These are phyloP conservation scores for Synergus itoensis DNA, from an alignment of 2,888 invertebrate genomes.

Conservation along the genomic window DNA sequence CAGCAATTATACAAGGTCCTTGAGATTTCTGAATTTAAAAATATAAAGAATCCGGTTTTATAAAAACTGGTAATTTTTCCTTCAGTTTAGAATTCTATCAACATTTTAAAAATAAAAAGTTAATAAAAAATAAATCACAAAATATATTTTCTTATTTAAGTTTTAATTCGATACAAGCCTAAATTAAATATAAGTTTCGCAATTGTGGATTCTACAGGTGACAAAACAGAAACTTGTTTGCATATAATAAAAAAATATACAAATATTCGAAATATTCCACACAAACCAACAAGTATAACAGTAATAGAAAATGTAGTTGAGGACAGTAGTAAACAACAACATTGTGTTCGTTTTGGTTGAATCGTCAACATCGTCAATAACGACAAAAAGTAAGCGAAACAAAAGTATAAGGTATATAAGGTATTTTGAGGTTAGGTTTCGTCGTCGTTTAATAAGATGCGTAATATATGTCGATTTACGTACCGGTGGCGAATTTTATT, in stretches of 20 bases:
- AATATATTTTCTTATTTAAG: background rate
- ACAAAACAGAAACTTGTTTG: background rate
- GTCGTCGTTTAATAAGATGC: conserved; percentile 17
- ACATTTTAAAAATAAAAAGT: background rate
- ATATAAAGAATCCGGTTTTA: background rate
- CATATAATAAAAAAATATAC: background rate
- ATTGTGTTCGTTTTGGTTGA: background rate
- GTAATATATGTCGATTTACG: conserved; percentile 49
- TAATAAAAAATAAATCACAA: background rate
- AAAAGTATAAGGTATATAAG: conserved; percentile 18
- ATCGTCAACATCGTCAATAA: background rate
- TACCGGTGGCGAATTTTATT: conserved; percentile 70
- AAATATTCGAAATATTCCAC: background rate
- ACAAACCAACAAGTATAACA: background rate
- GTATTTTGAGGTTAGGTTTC: conserved; percentile 60
- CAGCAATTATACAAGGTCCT: background rate
- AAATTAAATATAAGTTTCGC: background rate
- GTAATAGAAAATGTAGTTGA: background rate
- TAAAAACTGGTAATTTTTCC: background rate
- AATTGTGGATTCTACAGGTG: background rate
- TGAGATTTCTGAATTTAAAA: background rate
- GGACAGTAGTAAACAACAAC: background rate
- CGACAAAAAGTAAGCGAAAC: background rate
- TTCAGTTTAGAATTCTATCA: background rate
- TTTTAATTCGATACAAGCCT: background rate